Evolutionary conservation across 2,888 invertebrate genomes (phyloP).

Genomic region (Euproctis similis): DNA sequence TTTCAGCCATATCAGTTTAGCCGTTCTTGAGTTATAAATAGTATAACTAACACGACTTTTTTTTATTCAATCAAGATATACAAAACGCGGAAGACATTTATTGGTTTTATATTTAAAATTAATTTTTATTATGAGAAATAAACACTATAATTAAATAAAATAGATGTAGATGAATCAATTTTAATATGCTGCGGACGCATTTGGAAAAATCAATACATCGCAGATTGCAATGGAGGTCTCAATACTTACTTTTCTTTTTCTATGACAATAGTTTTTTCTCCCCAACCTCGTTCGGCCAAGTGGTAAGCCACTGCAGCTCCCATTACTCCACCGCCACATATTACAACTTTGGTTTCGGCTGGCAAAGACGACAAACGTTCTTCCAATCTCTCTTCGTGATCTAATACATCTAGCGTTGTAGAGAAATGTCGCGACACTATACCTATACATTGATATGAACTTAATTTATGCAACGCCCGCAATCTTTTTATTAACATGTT

Average conservation of each 20-base stretch:
- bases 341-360: constrained; percentile 81
- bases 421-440: constrained; percentile 29
- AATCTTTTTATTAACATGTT: constrained; percentile 33
- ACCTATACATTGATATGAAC: constrained; percentile 17
- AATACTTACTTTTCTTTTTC: constrained; percentile 86
- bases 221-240: constrained; percentile 2
- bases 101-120: too few species aligned
- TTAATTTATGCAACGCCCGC: constrained; percentile 14
- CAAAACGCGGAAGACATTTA: too few species aligned
- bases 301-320: constrained; percentile 95
- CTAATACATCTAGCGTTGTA: constrained; percentile 40
- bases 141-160: too few species aligned
- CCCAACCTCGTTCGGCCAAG: constrained; percentile 88
- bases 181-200: too few species aligned
- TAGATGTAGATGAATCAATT: too few species aligned
- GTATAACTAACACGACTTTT: too few species aligned
- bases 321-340: constrained; percentile 95
- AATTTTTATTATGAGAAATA: too few species aligned
- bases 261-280: constrained; percentile 85
- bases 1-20: too few species aligned
- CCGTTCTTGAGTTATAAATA: too few species aligned
- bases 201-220: constrained; percentile 5
- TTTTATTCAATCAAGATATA: too few species aligned
- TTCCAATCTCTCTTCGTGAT: constrained; percentile 47
- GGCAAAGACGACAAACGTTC: constrained; percentile 50